These are phyloP conservation scores for Drosophila barbarae DNA, from an alignment of 2,888 invertebrate genomes.

Conservation along the genomic window DNA sequence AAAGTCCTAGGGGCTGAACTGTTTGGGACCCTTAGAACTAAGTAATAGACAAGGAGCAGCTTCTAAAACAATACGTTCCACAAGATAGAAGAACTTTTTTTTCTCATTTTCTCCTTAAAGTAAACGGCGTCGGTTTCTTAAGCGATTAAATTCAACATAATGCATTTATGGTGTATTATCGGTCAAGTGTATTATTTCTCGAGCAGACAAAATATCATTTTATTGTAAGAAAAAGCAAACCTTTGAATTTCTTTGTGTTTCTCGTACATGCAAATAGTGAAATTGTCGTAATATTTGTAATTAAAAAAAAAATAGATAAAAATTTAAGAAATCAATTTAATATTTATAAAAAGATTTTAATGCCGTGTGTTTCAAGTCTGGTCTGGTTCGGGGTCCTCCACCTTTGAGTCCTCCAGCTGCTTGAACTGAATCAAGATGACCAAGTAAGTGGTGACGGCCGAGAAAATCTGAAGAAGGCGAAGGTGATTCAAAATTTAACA, in stretches of 20 bases:
- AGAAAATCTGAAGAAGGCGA: conserved; percentile 71
- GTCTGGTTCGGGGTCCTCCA: conserved; percentile 52
- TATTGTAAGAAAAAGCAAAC: conserved; percentile 10
- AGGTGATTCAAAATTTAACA: neutral
- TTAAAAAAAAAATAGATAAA: conserved; percentile 49
- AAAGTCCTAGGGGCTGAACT: conserved; percentile 73
- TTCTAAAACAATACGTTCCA: conserved; percentile 30
- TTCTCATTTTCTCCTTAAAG: conserved; percentile 11
- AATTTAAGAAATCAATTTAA: conserved; percentile 19
- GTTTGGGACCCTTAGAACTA: conserved; percentile 34
- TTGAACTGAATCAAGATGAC: conserved; percentile 79
- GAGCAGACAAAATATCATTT: conserved; percentile 26
- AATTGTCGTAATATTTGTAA: conserved; percentile 64
- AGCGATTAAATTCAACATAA: conserved; percentile 25
- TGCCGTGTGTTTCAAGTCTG: conserved; percentile 1
- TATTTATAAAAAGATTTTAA: conserved; percentile 4
- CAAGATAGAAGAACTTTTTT: conserved; percentile 19
- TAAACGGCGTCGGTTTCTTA: conserved; percentile 57
- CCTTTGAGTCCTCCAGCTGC: conserved; percentile 77
- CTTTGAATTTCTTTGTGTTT: conserved; percentile 35
- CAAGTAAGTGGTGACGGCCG: conserved; percentile 79
- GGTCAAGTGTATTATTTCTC: conserved; percentile 21
- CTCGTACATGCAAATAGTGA: conserved; percentile 52
- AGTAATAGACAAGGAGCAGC: conserved; percentile 23
- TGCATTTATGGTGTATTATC: conserved; percentile 30